Evolutionary conservation across 1,140 invertebrate genomes (phyloP).

Genomic region (Steinernema feltiae): DNA sequence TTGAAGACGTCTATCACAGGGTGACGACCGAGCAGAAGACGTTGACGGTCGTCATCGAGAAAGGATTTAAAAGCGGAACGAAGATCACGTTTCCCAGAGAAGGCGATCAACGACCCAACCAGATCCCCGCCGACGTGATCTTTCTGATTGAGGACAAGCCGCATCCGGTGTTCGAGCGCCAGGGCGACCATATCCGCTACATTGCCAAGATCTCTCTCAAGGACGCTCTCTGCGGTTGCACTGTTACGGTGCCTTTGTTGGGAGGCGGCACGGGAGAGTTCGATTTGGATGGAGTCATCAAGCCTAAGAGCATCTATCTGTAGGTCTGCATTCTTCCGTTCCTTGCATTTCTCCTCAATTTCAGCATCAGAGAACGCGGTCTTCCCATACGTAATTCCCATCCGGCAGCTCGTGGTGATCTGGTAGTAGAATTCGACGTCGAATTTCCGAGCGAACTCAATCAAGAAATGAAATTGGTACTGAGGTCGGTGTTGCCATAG

Average conservation of each 20-base stretch:
- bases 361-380: conserved; percentile 76
- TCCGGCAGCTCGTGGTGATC: conserved; percentile 79
- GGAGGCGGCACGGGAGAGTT: conserved; percentile 75
- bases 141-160: conserved; percentile 97
- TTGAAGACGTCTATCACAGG: conserved; percentile 73
- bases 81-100: conserved; percentile 98
- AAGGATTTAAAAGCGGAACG: conserved; percentile 97
- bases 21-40: conserved; percentile 90
- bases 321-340: conserved; percentile 21
- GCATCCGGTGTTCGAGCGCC: conserved; percentile 83
- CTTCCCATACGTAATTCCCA: conserved; percentile 91
- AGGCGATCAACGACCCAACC: conserved; percentile 88
- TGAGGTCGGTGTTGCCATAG: no score
- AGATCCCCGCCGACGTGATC: conserved; percentile 96
- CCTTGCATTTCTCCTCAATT: conserved; percentile 16
- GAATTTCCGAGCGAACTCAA: conserved; percentile 83
- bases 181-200: conserved; percentile 82
- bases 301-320: conserved; percentile 79
- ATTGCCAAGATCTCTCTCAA: conserved; percentile 81
- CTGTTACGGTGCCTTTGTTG: conserved; percentile 81
- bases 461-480: conserved; percentile 59
- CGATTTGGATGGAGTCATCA: conserved; percentile 80
- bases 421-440: conserved; percentile 92
- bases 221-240: conserved; percentile 64
- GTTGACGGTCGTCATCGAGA: conserved; percentile 92